phyloP scores from a whole-genome alignment of 53 echinoderm and acorn worm species.

The Crossaster papposus region DNA sequence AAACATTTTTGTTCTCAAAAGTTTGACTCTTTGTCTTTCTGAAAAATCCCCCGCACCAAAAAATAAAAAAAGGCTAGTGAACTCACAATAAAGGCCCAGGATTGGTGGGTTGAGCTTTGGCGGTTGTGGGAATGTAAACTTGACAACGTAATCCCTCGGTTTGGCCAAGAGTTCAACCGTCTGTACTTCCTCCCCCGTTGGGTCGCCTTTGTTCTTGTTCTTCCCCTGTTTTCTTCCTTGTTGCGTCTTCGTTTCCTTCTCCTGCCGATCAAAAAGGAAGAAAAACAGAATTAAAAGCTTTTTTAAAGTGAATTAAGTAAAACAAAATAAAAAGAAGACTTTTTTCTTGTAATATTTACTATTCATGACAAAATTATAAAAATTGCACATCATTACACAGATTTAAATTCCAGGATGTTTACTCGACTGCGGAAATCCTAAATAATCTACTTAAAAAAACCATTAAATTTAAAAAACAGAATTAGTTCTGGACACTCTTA shows the following conservation, averaged over 20 bases:
- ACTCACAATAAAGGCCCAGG: conserved; percentile 92
- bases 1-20: background rate
- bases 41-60: too few species aligned
- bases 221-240: conserved; percentile 71
- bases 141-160: conserved; percentile 93
- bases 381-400: too few species aligned
- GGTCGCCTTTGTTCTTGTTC: conserved; percentile 78
- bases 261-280: conserved; percentile 33
- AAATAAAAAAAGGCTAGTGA: too few species aligned
- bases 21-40: background rate
- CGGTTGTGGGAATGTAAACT: conserved; percentile 88
- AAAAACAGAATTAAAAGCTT: background rate
- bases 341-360: too few species aligned
- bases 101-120: conserved; percentile 90
- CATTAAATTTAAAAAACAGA: too few species aligned
- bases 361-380: too few species aligned
- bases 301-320: background rate
- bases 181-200: conserved; percentile 74
- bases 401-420: too few species aligned
- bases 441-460: too few species aligned
- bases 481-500: too few species aligned
- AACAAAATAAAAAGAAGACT: background rate
- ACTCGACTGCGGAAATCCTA: too few species aligned
- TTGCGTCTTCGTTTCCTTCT: conserved; percentile 74
- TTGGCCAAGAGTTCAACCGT: conserved; percentile 84